A percentile compares a stretch with the other conserved stretches of the same genome.
Evolutionary conservation across 1,140 invertebrate species (phyloP).

Genomic region (Dryas iulia): DNA sequence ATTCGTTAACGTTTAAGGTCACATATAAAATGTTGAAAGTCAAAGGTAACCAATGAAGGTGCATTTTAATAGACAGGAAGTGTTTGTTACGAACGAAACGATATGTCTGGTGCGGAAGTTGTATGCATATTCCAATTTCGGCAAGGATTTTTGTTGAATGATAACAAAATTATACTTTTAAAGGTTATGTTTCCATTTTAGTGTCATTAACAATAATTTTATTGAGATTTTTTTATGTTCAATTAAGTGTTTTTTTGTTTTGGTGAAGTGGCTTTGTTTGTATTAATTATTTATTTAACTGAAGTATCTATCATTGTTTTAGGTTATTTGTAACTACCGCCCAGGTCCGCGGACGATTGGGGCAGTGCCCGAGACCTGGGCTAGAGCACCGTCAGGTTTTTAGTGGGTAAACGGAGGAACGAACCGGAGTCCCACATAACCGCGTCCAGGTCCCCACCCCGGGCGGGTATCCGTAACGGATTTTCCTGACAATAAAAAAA

Average conservation of each 20-base stretch:
- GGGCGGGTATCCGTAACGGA: no score
- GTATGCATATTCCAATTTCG: constrained; percentile 17
- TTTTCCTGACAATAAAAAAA: no score
- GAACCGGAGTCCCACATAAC: no score
- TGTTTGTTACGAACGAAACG: constrained; percentile 11
- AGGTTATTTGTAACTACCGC: no score
- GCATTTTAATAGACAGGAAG: constrained; percentile 19
- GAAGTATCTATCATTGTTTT: neutral
- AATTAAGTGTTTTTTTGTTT: neutral
- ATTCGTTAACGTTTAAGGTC: constrained; percentile 11
- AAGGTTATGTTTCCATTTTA: constrained; percentile 12
- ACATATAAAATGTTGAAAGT: constrained; percentile 2
- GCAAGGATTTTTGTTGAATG: constrained; percentile 25
- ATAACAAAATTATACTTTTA: constrained; percentile 30
- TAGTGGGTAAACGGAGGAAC: no score
- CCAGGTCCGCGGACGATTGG: no score
- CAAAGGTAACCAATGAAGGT: constrained; percentile 2
- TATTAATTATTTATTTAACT: neutral
- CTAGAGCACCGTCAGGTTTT: no score
- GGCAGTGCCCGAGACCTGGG: no score
- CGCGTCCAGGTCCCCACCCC: no score
- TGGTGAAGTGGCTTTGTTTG: neutral
- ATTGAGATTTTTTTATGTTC: neutral
- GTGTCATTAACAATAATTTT: neutral
- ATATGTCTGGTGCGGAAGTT: constrained; percentile 1